Evolutionary conservation across 2,797 vertebrate species (phyloP).

Genomic region (Champsocephalus esox): DNA sequence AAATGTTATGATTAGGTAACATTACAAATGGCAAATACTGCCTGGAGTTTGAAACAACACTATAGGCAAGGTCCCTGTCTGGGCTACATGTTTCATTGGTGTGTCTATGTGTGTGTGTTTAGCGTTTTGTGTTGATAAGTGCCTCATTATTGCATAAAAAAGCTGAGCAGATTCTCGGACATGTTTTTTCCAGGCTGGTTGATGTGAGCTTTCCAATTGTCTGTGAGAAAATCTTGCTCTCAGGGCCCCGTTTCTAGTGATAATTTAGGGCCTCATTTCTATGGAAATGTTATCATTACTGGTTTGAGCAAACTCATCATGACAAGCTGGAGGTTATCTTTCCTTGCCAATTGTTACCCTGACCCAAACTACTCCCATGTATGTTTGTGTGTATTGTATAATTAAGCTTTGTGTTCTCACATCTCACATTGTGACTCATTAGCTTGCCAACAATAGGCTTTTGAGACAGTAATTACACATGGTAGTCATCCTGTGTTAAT

Average conservation of each 20-base stretch:
- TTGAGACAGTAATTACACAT: constrained; percentile 62
- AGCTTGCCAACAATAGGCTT: constrained; percentile 43
- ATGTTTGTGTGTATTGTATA: constrained; percentile 38
- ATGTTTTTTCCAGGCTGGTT: constrained; percentile 24
- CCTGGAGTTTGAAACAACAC: not conserved
- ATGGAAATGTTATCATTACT: constrained; percentile 25
- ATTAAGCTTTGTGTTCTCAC: constrained; percentile 58
- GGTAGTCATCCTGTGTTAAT: constrained; percentile 57
- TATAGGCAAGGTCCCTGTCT: not conserved
- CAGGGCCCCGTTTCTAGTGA: constrained; percentile 14
- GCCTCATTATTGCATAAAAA: constrained; percentile 39
- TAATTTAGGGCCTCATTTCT: constrained; percentile 18
- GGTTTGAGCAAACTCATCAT: constrained; percentile 41
- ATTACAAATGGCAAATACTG: constrained; percentile 3
- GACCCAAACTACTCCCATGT: constrained; percentile 31
- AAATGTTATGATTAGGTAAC: constrained; percentile 29
- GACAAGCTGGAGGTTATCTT: constrained; percentile 35
- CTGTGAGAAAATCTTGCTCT: constrained; percentile 31
- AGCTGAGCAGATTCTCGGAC: constrained; percentile 5
- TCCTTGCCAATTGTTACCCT: constrained; percentile 36
- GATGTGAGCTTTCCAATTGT: constrained; percentile 38
- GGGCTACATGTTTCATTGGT: constrained; percentile 17
- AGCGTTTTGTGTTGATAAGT: constrained; percentile 6
- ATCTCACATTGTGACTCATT: constrained; percentile 32
- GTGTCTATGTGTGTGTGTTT: not conserved